Base-by-base conservation (phyloP, 2,888 invertebrate species). In the Barypeithes pellucidus region DNA sequence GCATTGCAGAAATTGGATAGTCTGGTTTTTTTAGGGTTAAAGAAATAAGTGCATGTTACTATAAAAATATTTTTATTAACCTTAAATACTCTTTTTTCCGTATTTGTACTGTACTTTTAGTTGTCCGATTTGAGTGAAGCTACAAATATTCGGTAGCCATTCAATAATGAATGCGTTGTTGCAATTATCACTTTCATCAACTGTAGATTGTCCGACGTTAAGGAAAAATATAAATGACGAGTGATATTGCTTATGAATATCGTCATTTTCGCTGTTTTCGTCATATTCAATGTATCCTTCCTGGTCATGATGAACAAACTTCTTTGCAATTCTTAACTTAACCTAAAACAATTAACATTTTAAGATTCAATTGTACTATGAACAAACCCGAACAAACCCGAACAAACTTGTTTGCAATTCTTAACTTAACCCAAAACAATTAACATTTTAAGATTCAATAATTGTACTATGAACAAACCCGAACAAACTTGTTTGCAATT, bases 111-210 rank as follows among this genome's bases (percentile, higher is more conserved):
- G 89, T 67, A 95, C 88, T 75, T 91, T 88, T 70, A 95, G 85
- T 81, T 94, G 91, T 7, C 94, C 94, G 75, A 93, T 90, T 79
- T 90, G 89, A 39, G 91, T 91, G 76, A 89, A 86, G 5, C 91
- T 91, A 63, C 92, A 87, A 67, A 93, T 89, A 81, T 92, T 91
- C 0, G 94, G 93, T 72, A 91, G 91, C 94, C 94, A 95, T 82
- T 93, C 92, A 50, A 95, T 90, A 29, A 91, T 86, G 81, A 94
- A 91, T 16, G 80, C 78, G 75, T 83, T 83, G 67, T 83, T 83
- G 90, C 92, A 67, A 89, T 91, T 75, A 89, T 91, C 89, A 68
- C 81, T 82, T 75, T 84, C 84, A 50, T 84, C 82, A 11, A 81
- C 77, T 47, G 82, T 80, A 47, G 83, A 79, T 86, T 85, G 89